Conservation (phyloP, 2,888 invertebrate species). For the Ichneumoninae sp. region DNA sequence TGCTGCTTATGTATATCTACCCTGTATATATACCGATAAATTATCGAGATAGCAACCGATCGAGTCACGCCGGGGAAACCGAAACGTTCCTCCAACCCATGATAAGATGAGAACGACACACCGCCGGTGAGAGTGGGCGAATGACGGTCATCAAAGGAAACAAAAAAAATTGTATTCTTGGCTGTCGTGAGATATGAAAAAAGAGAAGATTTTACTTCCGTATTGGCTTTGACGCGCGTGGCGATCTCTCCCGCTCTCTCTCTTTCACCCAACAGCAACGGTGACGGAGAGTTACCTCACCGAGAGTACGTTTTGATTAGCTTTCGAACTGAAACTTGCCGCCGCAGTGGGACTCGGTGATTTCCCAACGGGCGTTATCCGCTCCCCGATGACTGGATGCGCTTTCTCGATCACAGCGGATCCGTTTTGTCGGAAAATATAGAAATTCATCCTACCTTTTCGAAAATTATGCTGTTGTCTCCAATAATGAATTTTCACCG, state of each 20-base stretch:
- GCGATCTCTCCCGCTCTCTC: slow-evolving; percentile 11
- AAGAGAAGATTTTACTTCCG: slow-evolving; percentile 8
- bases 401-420: slow-evolving; percentile 4
- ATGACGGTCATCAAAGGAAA: background rate
- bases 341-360: slow-evolving; percentile 39
- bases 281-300: slow-evolving; percentile 11
- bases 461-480: background rate
- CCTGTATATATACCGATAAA: slow-evolving; percentile 47
- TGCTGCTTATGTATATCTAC: slow-evolving; percentile 25
- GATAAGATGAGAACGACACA: slow-evolving; percentile 29
- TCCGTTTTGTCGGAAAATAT: slow-evolving; percentile 43
- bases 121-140: background rate
- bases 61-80: slow-evolving; percentile 27
- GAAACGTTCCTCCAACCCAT: slow-evolving; percentile 21
- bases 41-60: slow-evolving; percentile 56
- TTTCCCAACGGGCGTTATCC: slow-evolving; percentile 53
- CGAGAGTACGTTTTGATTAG: slow-evolving; percentile 53
- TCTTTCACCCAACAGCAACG: background rate
- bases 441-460: slow-evolving; percentile 22
- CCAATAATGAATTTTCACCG: background rate
- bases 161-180: no score
- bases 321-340: slow-evolving; percentile 51
- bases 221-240: slow-evolving; percentile 12
- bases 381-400: slow-evolving; percentile 1
- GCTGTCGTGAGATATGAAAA: background rate